These are phyloP conservation scores for Miniopterus natalensis DNA, from an alignment of 2,113 vertebrate genomes.

Conservation along the genomic window DNA sequence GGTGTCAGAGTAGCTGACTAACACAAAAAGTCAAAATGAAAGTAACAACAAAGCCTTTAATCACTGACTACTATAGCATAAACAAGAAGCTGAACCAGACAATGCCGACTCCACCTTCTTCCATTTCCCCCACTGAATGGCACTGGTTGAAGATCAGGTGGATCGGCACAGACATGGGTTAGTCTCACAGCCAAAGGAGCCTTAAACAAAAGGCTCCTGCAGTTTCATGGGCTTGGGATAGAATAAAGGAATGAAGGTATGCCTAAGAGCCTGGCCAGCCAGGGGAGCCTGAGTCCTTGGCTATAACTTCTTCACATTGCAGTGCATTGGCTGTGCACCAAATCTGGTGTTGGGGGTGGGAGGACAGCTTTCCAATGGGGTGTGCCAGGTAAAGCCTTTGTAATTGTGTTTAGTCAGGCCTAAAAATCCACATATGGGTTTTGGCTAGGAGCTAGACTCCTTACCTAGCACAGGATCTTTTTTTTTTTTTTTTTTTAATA, in stretches of 20 bases:
- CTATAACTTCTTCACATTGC: background rate
- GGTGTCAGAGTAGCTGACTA: background rate
- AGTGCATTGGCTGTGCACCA: background rate
- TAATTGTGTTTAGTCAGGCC: background rate
- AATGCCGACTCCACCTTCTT: background rate
- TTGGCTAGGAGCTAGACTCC: background rate
- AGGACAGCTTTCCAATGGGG: background rate
- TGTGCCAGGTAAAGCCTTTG: background rate
- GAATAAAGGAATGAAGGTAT: background rate
- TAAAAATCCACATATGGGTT: background rate
- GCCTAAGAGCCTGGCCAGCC: background rate
- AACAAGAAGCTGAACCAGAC: background rate
- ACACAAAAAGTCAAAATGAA: slow-evolving; percentile 5
- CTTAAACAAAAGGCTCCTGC: background rate
- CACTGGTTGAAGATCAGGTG: background rate
- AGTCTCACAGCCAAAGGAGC: background rate
- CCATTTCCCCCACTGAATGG: background rate
- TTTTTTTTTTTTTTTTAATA: too few relatives aligned
- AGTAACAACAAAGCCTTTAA: background rate
- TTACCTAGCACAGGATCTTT: background rate
- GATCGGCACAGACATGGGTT: background rate
- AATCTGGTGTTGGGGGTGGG: background rate
- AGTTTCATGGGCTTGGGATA: background rate
- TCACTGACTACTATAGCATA: background rate
- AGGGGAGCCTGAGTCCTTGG: background rate